These are phyloP conservation scores for Phengaris arion DNA, from an alignment of 2,888 invertebrate genomes.

Conservation along the genomic window DNA sequence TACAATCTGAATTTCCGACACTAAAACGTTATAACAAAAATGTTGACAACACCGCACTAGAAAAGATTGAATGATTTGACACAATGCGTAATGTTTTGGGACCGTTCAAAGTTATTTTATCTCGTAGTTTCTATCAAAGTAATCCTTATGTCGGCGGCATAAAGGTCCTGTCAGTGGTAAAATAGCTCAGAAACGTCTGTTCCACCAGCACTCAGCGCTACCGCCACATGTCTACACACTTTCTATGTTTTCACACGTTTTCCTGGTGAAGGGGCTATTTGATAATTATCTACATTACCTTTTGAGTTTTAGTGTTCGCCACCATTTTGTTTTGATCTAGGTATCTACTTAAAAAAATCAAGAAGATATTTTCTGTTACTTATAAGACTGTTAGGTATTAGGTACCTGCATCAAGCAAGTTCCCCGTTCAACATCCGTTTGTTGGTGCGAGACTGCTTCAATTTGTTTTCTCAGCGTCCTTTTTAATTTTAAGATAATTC, in stretches of 20 bases:
- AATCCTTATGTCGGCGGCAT: too few species aligned
- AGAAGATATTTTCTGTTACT: not conserved
- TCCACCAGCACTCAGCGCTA: constrained; percentile 48
- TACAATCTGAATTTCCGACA: too few species aligned
- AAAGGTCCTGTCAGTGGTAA: too few species aligned
- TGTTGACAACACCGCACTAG: not conserved
- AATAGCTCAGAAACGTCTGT: constrained; percentile 33
- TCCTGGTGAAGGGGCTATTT: constrained; percentile 16
- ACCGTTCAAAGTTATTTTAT: too few species aligned
- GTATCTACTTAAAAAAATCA: not conserved
- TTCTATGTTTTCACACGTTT: constrained; percentile 57
- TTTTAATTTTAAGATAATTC: too few species aligned
- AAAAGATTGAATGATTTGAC: constrained; percentile 75
- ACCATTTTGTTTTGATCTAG: not conserved
- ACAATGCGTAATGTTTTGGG: constrained; percentile 66
- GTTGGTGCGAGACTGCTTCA: too few species aligned
- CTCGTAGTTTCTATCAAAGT: too few species aligned
- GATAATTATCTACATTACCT: constrained; percentile 4
- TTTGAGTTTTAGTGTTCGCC: too few species aligned
- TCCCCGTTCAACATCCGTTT: too few species aligned
- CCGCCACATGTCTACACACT: constrained; percentile 1
- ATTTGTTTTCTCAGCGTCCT: too few species aligned
- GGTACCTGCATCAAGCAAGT: too few species aligned
- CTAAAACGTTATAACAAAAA: not conserved
- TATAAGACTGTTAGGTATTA: not conserved